Evolutionary conservation across 2,888 invertebrate genomes (phyloP), one percentile per base, ranked within the genome.

Genomic region (Anodontia alba): DNA sequence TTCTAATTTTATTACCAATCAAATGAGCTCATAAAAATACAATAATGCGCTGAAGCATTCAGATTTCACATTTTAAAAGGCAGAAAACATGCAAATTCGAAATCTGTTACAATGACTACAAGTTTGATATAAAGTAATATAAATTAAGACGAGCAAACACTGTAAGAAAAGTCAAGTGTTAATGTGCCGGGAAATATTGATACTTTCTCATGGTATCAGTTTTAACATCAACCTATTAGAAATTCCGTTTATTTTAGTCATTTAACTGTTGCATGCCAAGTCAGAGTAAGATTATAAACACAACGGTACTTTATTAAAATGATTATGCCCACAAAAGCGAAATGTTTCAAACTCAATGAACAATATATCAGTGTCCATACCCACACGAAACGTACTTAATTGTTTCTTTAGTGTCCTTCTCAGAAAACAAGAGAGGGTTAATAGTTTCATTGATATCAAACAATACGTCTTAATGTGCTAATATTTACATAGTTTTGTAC

Each of bases 241-340:
- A 62, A 62, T 62, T 62, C 62, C 62, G 31, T 62, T 33, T 29
- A 33, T 33, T 31, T 33, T 31, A 62, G 62, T 62, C 62, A 62
- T 62, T 62, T 62, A 62, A 62, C 33, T 62, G 62, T 17, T 20
- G 33, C 62, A 62, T 62, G 62, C 33, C 62, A 62, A 33, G 33
- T 62, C 62, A 33, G 17, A 15, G 31, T 3, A 33, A 62, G 62
- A 62, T 62, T 33, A 33, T 5, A 17, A 33, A 62, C 31, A 62
- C 33, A 62, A 62, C 62, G n/a, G 62, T 20, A 62, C 62, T 33
- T 10, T 62, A 33, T 62, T 12, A n/a, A 12, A 33, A 31, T 31
- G 33, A 62, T 7, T 62, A 23, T 33, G 8, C 17, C 23, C 1
- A 62, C 62, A 62, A 62, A 17, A 33, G 33, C 8, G 23, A 54